phyloP scores from a whole-genome alignment of 1,140 invertebrate species.

The Bombus sylvicola region DNA sequence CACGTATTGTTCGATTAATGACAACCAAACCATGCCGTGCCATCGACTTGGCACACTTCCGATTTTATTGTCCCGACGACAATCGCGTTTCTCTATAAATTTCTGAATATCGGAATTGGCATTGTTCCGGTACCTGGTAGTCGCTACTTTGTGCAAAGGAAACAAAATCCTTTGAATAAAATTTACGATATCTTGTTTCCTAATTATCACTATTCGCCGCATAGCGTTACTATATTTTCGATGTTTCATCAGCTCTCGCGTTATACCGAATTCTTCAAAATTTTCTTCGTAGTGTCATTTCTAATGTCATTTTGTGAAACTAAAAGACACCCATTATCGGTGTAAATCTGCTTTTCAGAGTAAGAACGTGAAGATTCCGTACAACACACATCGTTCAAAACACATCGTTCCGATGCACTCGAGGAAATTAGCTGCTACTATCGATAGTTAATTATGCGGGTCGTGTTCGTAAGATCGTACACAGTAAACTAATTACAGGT shows the following conservation, averaged over 20 bases:
- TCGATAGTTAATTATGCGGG: not conserved
- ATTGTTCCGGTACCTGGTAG: not conserved
- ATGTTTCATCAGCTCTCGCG: not conserved
- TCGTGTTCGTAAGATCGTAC: not conserved
- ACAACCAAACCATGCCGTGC: constrained; percentile 4
- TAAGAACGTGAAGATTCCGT: not conserved
- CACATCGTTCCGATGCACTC: too few species aligned
- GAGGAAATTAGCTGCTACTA: not conserved
- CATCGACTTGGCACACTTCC: constrained; percentile 26
- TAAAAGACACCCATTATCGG: not conserved
- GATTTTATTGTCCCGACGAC: constrained; percentile 17
- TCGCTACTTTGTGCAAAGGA: not conserved
- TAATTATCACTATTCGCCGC: not conserved
- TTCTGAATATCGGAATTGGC: constrained; percentile 20
- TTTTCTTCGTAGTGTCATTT: not conserved
- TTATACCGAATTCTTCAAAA: not conserved
- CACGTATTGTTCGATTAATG: constrained; percentile 27
- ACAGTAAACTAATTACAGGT: constrained; percentile 16
- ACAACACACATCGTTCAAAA: not conserved
- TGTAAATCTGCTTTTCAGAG: not conserved
- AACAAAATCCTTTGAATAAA: not conserved
- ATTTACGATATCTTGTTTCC: not conserved
- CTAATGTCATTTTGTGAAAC: not conserved
- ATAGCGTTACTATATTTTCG: not conserved
- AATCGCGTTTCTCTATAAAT: constrained; percentile 18